Base-by-base conservation (phyloP, 2,888 invertebrate genomes). In the Thymelicus sylvestris region DNA sequence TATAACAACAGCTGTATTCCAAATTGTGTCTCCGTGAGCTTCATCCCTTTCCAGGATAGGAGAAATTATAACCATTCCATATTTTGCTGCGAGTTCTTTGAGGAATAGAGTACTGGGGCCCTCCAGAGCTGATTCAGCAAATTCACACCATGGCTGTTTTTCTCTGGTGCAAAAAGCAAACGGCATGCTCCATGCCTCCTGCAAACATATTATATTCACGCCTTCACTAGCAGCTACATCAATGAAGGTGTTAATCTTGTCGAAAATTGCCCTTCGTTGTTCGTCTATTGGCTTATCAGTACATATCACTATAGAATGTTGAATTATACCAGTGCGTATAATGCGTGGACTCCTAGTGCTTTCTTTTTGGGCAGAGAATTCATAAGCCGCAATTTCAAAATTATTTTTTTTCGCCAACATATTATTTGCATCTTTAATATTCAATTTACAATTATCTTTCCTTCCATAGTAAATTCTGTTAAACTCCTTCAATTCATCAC, bases 121-220 rank as follows among this genome's bases (percentile, higher is more conserved):
- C 76, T 94, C 91, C 81, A 96, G 95, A 0, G 97, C 98, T 72
- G 96, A 95, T 91, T 99, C 99, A 0, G 99, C 99, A 91, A 99
- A 98, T 90, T 99, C 98, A 84, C 97, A 97, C 99, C 99, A 99
- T 0, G 99, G 99, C 74, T 96, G 95, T 83, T 98, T 98, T 89
- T 99, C 98, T 72, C 99, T 95, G 0, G 99, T 99, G 86, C 99
- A 99, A 92, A 99, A 99, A 0, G 97, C 98, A 93, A 99, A 99
- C 0, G 99, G 99, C 99, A 99, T 99, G 61, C 96, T 96, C 99
- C 99, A 99, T 3, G 98, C 98, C 93, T 99, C 99, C 91, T 99
- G 99, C 73, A 99, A 95, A 83, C 99, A 99, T 66, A 99, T 84
- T 38, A 99, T 93, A 86, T 99, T 99, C 48, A 98, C 98, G 2